A percentile compares a stretch with the other conserved stretches of the same genome.
phyloP scores from a whole-genome alignment of 2,888 invertebrate genomes.

The Eutolmus rufibarbis region DNA sequence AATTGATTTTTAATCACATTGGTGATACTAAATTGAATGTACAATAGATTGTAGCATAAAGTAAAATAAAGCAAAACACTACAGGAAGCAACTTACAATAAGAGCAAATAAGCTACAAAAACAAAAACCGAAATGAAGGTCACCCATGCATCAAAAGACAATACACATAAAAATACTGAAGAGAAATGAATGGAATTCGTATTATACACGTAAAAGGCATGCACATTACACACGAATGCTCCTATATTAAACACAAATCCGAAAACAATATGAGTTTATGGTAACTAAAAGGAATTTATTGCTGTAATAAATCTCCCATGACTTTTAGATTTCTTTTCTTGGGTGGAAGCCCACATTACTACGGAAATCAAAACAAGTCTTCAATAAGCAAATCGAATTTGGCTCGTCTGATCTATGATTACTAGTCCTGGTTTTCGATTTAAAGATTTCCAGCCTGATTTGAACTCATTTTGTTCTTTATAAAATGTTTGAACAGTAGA shows the following conservation, averaged over 20 bases:
- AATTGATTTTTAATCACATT: background rate
- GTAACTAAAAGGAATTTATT: background rate
- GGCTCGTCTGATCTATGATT: background rate
- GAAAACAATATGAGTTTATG: conserved; percentile 32
- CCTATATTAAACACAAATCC: conserved; percentile 25
- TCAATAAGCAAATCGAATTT: background rate
- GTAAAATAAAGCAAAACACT: background rate
- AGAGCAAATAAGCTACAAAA: background rate
- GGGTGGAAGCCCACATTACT: background rate
- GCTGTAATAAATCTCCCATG: conserved; percentile 7
- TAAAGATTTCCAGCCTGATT: background rate
- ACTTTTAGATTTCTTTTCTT: background rate
- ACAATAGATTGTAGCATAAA: background rate
- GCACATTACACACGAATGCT: conserved; percentile 27
- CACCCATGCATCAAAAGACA: background rate
- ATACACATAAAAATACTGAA: background rate
- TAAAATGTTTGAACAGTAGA: background rate
- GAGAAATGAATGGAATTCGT: background rate
- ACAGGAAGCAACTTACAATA: background rate
- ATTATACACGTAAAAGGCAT: background rate
- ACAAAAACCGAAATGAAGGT: background rate
- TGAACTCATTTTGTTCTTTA: background rate
- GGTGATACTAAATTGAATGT: background rate
- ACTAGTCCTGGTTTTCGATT: background rate
- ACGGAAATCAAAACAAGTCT: background rate